phyloP scores from a whole-genome alignment of 2,113 vertebrate genomes.

The Anas platyrhynchos region DNA sequence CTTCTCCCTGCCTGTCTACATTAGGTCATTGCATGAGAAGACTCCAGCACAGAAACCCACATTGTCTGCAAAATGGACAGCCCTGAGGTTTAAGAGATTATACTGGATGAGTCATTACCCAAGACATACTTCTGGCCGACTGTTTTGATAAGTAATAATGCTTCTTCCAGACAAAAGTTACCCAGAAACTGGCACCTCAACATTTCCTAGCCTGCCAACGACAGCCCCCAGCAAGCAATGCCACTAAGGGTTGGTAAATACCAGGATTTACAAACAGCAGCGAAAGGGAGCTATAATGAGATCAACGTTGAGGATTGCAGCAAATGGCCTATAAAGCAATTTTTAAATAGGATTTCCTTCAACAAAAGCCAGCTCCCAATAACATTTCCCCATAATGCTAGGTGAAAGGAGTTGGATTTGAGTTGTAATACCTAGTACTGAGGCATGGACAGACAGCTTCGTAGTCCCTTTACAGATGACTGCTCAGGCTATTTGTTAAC shows the following conservation, averaged over 20 bases:
- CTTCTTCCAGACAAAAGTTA: neutral
- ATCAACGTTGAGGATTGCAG: conserved; percentile 43
- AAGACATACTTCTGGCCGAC: neutral
- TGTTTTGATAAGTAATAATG: neutral
- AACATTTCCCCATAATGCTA: neutral
- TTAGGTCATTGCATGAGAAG: neutral
- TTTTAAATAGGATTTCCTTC: conserved; percentile 53
- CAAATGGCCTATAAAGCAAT: conserved; percentile 57
- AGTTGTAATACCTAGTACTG: neutral
- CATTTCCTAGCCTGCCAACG: neutral
- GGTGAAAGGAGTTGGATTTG: conserved; percentile 16
- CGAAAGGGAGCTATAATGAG: conserved; percentile 24
- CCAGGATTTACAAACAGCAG: neutral
- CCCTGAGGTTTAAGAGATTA: neutral
- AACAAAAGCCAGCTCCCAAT: conserved; percentile 14
- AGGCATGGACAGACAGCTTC: neutral
- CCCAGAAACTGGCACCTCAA: neutral
- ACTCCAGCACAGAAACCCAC: neutral
- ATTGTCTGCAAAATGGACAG: neutral
- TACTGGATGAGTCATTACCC: neutral
- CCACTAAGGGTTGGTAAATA: neutral
- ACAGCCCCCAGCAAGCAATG: neutral
- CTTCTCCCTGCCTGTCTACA: neutral
- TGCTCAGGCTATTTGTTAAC: neutral
- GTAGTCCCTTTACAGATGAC: neutral